phyloP scores from a whole-genome alignment of 1,140 invertebrate species.

The Macrotrachela quadricornifera region DNA sequence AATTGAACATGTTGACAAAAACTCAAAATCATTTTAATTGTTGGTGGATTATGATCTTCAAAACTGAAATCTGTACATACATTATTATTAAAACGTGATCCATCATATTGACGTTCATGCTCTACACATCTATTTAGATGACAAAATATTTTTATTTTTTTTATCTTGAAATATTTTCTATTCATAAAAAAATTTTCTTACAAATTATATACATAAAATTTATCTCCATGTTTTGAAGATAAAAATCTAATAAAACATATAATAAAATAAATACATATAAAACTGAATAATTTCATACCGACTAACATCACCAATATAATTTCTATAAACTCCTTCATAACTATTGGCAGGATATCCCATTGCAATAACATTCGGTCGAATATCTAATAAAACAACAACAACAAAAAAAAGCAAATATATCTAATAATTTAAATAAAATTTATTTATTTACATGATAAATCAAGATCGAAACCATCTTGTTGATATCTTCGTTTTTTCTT shows the following conservation, averaged over 20 bases:
- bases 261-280: too few species aligned
- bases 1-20: slow-evolving; percentile 73
- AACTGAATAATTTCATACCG: too few species aligned
- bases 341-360: slow-evolving; percentile 89
- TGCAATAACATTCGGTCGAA: slow-evolving; percentile 69
- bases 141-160: not conserved
- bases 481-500: slow-evolving; percentile 66
- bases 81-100: slow-evolving; percentile 59
- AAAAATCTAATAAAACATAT: slow-evolving; percentile 38
- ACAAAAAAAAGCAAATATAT: too few species aligned
- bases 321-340: too few species aligned
- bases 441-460: slow-evolving; percentile 57
- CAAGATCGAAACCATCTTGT: slow-evolving; percentile 73
- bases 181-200: slow-evolving; percentile 40
- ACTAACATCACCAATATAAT: too few species aligned
- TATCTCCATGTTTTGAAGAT: slow-evolving; percentile 65
- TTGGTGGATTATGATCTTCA: slow-evolving; percentile 89
- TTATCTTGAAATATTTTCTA: too few species aligned
- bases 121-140: not conserved
- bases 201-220: slow-evolving; percentile 87
- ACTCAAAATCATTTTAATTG: slow-evolving; percentile 59
- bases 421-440: not conserved
- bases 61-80: slow-evolving; percentile 61
- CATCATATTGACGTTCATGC: slow-evolving; percentile 62
- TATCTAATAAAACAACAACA: slow-evolving; percentile 42